These are phyloP conservation scores for Orius insidiosus DNA, from an alignment of 1,140 invertebrate species.

Conservation along the genomic window DNA sequence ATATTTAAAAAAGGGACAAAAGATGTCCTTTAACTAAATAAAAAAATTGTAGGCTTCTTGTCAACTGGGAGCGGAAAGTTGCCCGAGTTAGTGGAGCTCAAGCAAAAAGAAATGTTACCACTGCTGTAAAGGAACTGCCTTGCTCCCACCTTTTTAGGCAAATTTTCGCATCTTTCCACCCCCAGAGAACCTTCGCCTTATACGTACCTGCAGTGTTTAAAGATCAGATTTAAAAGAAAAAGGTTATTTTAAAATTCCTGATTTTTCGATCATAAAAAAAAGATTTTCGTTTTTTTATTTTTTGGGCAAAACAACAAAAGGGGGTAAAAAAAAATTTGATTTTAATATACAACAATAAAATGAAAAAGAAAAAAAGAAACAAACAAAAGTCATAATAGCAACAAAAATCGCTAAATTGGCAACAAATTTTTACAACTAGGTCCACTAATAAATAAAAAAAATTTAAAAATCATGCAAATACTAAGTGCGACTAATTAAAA, in stretches of 20 bases:
- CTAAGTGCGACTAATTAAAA: constrained; percentile 2
- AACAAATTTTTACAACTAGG: not conserved
- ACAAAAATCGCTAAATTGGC: not conserved
- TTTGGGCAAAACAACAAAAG: not conserved
- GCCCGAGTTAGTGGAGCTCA: too few species aligned
- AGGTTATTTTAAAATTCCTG: not conserved
- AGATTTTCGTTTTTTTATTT: too few species aligned
- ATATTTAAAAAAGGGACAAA: too few species aligned
- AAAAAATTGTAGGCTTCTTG: too few species aligned
- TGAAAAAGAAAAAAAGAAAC: constrained; percentile 11
- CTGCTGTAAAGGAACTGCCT: too few species aligned
- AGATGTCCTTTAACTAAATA: too few species aligned
- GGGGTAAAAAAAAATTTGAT: not conserved
- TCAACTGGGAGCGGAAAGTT: too few species aligned
- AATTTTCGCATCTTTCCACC: too few species aligned
- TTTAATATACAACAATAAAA: not conserved
- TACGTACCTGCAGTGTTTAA: not conserved
- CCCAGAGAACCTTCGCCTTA: too few species aligned
- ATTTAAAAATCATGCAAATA: not conserved
- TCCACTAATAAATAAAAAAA: not conserved
- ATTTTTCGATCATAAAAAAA: too few species aligned
- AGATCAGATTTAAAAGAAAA: not conserved
- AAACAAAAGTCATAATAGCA: constrained; percentile 12
- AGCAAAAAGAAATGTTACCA: too few species aligned
- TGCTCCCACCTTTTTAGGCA: too few species aligned